These are phyloP conservation scores for Drosophila jambulina DNA, from an alignment of 1,140 invertebrate species.

Conservation along the genomic window DNA sequence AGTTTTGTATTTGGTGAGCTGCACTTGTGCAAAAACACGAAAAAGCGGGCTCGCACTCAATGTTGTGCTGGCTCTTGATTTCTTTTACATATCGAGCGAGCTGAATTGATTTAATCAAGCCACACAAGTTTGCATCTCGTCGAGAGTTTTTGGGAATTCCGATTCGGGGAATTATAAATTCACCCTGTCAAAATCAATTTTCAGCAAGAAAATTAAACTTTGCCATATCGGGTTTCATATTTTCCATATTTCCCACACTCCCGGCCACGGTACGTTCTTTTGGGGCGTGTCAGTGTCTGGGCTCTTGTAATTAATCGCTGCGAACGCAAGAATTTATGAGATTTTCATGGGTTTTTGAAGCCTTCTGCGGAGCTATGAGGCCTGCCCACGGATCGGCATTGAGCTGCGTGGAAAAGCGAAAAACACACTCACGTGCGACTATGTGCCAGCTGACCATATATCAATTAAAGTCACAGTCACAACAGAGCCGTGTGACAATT, in stretches of 20 bases:
- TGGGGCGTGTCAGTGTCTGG: constrained; percentile 62
- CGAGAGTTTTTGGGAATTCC: constrained; percentile 8
- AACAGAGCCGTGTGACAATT: constrained; percentile 80
- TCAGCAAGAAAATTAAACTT: constrained; percentile 38
- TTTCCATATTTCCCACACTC: constrained; percentile 60
- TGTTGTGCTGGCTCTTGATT: constrained; percentile 32
- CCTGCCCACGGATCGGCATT: constrained; percentile 58
- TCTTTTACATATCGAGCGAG: constrained; percentile 44
- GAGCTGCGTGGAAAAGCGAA: constrained; percentile 64
- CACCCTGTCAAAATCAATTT: constrained; percentile 67
- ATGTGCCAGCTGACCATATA: constrained; percentile 57
- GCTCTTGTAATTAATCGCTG: constrained; percentile 74
- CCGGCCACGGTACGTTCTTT: constrained; percentile 35
- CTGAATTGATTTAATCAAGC: constrained; percentile 68
- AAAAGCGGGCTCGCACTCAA: constrained; percentile 15
- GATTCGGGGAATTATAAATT: constrained; percentile 56
- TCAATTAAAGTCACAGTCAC: constrained; percentile 77
- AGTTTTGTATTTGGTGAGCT: constrained; percentile 80
- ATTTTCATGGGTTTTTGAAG: constrained; percentile 73
- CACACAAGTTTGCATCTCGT: constrained; percentile 50
- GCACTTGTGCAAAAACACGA: constrained; percentile 61
- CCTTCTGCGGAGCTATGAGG: constrained; percentile 62
- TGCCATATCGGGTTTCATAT: constrained; percentile 41
- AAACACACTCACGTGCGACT: constrained; percentile 61
- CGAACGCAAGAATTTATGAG: constrained; percentile 75